Conservation (phyloP, 2,888 invertebrate species). For the Sinotaia quadrata region DNA sequence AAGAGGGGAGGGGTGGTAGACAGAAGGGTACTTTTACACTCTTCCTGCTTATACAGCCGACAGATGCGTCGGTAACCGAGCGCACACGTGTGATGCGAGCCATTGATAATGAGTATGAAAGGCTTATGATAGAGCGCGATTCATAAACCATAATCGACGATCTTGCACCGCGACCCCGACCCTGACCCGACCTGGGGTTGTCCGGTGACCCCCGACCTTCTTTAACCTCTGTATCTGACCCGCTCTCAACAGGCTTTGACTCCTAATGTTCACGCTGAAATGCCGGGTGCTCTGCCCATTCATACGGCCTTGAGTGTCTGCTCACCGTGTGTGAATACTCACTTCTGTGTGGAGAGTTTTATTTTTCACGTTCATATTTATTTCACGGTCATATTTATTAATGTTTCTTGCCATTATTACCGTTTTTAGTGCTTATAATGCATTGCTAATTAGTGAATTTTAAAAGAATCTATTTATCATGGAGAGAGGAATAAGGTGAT, state of each 20-base stretch:
- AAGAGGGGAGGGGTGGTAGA: background rate
- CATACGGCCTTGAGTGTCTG: no score
- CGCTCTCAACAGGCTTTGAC: background rate
- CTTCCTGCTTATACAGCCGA: background rate
- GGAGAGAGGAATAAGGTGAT: no score
- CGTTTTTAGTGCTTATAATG: no score
- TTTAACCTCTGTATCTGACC: constrained; percentile 2
- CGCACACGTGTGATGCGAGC: background rate
- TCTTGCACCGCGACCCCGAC: constrained; percentile 9
- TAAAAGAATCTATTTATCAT: no score
- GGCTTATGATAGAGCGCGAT: constrained; percentile 6
- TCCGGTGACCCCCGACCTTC: constrained; percentile 10
- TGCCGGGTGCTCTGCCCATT: background rate
- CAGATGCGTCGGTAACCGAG: background rate
- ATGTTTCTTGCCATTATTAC: no score
- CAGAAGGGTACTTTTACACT: no score
- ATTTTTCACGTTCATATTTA: no score
- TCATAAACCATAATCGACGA: constrained; percentile 6
- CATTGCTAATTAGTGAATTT: no score
- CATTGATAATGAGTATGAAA: background rate
- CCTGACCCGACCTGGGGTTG: constrained; percentile 5
- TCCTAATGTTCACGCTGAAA: background rate
- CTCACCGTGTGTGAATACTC: no score
- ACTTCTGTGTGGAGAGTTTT: no score
- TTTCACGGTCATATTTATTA: no score